phyloP scores from a whole-genome alignment of 2,797 vertebrate species.

The Lindbergichthys nudifrons region DNA sequence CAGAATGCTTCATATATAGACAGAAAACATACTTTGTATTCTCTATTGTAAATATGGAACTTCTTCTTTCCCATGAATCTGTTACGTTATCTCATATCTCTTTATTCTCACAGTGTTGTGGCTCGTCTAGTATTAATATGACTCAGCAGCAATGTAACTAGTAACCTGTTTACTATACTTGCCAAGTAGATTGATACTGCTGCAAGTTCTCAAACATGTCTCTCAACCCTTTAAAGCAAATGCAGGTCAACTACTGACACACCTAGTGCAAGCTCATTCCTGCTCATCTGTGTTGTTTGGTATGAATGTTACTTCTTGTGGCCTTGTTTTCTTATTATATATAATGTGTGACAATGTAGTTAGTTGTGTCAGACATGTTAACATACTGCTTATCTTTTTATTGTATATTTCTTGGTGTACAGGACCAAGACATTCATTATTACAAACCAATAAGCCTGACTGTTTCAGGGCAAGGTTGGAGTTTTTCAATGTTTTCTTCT shows the following conservation, averaged over 20 bases:
- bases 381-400: neutral
- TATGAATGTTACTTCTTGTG: neutral
- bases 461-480: neutral
- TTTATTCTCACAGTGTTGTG: neutral
- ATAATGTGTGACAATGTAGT: neutral
- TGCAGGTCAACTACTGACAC: neutral
- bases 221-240: neutral
- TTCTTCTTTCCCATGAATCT: neutral
- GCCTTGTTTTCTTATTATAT: neutral
- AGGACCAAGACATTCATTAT: neutral
- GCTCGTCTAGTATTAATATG: neutral
- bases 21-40: too few species aligned
- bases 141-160: too few species aligned
- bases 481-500: neutral
- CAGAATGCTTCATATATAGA: neutral
- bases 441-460: neutral
- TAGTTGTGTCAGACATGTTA: neutral
- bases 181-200: neutral
- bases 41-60: neutral
- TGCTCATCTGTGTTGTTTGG: slow-evolving; percentile 2
- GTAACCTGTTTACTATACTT: too few species aligned
- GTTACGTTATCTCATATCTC: neutral
- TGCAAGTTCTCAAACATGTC: neutral
- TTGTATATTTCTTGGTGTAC: neutral
- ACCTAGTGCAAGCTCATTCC: neutral